These are phyloP conservation scores for Colletes collaris DNA, from an alignment of 2,888 invertebrate genomes.

Conservation along the genomic window DNA sequence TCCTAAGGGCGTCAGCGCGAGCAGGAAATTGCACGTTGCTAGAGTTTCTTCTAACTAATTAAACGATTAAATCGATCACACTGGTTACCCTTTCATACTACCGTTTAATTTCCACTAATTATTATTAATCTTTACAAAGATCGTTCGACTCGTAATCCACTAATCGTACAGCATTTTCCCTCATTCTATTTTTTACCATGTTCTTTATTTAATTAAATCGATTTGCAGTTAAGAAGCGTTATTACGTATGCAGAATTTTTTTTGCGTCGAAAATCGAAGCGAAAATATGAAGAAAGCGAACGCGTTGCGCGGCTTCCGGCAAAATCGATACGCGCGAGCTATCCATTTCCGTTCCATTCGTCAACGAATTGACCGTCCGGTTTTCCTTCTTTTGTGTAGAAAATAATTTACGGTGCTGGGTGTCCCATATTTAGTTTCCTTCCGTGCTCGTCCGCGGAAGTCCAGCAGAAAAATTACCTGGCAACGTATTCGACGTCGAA, in stretches of 20 bases:
- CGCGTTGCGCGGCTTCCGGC: not conserved
- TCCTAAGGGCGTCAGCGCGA: not conserved
- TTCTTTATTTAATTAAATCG: too few relatives aligned
- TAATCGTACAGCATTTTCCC: too few relatives aligned
- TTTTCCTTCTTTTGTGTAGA: not conserved
- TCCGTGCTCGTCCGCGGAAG: not conserved
- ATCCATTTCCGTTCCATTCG: constrained; percentile 15
- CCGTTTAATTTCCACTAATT: too few relatives aligned
- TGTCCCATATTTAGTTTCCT: not conserved
- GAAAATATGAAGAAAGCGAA: not conserved
- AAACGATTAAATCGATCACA: not conserved
- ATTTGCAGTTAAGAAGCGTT: too few relatives aligned
- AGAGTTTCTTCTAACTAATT: not conserved
- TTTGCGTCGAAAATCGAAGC: not conserved
- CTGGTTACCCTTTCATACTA: not conserved
- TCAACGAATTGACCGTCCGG: not conserved
- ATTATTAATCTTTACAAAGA: too few relatives aligned
- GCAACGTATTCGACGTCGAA: not conserved
- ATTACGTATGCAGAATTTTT: too few relatives aligned
- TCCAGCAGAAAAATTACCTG: not conserved
- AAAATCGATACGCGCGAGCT: constrained; percentile 3
- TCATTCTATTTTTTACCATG: too few relatives aligned
- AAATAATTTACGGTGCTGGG: not conserved
- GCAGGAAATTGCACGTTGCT: not conserved
- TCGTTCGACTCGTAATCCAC: too few relatives aligned